Evolutionary conservation across 2,888 invertebrate genomes (phyloP).

Genomic region (Alsophila aescularia): DNA sequence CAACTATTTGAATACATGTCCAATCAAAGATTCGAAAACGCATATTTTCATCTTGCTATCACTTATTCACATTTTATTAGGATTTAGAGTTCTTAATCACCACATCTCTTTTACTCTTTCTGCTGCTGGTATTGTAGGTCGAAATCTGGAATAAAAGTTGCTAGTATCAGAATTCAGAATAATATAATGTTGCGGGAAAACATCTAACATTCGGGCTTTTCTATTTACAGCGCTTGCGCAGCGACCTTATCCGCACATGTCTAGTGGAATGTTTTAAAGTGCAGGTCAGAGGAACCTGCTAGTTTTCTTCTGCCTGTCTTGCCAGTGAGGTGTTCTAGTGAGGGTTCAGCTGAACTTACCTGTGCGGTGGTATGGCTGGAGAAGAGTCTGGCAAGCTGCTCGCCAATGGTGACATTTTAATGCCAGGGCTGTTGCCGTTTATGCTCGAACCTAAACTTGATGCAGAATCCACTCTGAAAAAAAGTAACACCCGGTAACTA

Average conservation of each 20-base stretch:
- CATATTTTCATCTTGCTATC: not conserved
- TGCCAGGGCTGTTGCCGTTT: constrained; percentile 82
- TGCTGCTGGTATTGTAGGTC: constrained; percentile 75
- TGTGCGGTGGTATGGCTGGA: constrained; percentile 66
- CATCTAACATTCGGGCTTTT: too few species aligned
- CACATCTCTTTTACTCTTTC: constrained; percentile 85
- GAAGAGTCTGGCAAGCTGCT: constrained; percentile 50
- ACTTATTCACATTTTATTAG: not conserved
- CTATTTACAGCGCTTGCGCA: too few species aligned
- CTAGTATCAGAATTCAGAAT: not conserved
- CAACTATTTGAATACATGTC: constrained; percentile 21
- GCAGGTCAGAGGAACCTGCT: too few species aligned
- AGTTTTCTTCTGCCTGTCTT: too few species aligned
- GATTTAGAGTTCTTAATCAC: constrained; percentile 58
- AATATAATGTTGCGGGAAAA: too few species aligned
- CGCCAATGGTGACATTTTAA: constrained; percentile 78
- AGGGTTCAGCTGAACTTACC: constrained; percentile 47
- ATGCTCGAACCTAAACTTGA: constrained; percentile 86
- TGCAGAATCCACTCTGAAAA: constrained; percentile 80
- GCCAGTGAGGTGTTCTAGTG: not conserved
- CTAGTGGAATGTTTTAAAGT: too few species aligned
- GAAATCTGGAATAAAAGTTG: constrained; percentile 63
- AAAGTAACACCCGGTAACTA: not conserved
- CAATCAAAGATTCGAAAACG: constrained; percentile 5
- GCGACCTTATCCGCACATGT: too few species aligned